These are phyloP conservation scores for Lottia scabra DNA, from an alignment of 2,888 invertebrate species.

Conservation along the genomic window DNA sequence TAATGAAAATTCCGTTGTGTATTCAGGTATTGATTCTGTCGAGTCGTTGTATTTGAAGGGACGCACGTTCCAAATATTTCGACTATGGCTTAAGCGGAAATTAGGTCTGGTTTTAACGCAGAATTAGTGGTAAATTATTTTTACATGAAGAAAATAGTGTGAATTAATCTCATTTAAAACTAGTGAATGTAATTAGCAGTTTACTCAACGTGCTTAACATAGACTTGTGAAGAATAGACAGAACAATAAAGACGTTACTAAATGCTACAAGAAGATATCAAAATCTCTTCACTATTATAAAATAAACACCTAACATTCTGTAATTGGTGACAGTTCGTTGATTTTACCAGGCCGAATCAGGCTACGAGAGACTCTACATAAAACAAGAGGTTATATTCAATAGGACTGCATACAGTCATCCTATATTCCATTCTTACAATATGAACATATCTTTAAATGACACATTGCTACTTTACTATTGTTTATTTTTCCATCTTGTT, in stretches of 20 bases:
- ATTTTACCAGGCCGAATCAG: neutral
- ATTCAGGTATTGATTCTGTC: neutral
- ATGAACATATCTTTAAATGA: too few species aligned
- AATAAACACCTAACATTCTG: neutral
- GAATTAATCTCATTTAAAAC: slow-evolving; percentile 4
- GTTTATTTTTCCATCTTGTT: too few species aligned
- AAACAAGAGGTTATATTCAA: too few species aligned
- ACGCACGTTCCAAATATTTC: slow-evolving; percentile 4
- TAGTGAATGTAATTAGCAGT: slow-evolving; percentile 1
- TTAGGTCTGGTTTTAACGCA: neutral
- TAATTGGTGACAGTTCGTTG: slow-evolving; percentile 4
- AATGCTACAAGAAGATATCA: neutral
- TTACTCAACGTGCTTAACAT: neutral
- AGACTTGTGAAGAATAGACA: neutral
- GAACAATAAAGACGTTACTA: neutral
- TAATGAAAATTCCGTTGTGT: neutral
- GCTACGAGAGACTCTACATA: too few species aligned
- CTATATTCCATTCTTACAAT: too few species aligned
- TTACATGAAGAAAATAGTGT: neutral
- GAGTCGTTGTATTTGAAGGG: neutral
- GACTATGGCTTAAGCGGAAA: neutral
- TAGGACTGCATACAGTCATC: too few species aligned
- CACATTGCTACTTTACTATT: too few species aligned
- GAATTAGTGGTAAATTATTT: slow-evolving; percentile 1
- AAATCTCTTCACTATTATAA: neutral